Evolutionary conservation across 2,888 invertebrate genomes (phyloP).

Genomic region (Caenorhabditis macrosperma): DNA sequence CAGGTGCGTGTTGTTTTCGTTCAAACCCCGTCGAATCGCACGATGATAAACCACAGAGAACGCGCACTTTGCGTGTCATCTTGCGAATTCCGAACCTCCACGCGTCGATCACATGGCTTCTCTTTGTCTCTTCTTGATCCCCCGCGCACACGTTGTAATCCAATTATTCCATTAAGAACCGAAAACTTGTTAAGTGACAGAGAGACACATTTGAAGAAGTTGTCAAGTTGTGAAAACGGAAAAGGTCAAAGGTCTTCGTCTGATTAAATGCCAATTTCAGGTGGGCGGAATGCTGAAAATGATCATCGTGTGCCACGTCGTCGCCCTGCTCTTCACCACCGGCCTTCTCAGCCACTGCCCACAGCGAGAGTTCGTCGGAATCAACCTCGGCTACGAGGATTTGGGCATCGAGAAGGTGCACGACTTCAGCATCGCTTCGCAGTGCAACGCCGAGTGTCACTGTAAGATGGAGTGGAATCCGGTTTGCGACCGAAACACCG

Average conservation of each 20-base stretch:
- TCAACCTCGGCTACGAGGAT: slow-evolving; percentile 75
- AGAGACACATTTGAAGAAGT: neutral
- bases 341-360: slow-evolving; percentile 78
- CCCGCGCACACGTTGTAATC: slow-evolving; percentile 41
- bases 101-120: slow-evolving; percentile 41
- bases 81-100: neutral
- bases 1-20: slow-evolving; percentile 60
- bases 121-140: slow-evolving; percentile 30
- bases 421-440: slow-evolving; percentile 39
- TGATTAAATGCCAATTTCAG: slow-evolving; percentile 44
- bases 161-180: slow-evolving; percentile 51
- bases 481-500: slow-evolving; percentile 70
- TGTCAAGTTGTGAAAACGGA: neutral
- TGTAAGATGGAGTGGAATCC: slow-evolving; percentile 77
- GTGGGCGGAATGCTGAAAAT: slow-evolving; percentile 80
- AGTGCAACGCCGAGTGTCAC: slow-evolving; percentile 73
- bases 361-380: slow-evolving; percentile 77
- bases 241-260: slow-evolving; percentile 16
- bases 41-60: slow-evolving; percentile 6
- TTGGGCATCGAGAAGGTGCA: slow-evolving; percentile 56
- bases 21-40: neutral
- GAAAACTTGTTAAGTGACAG: slow-evolving; percentile 30
- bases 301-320: slow-evolving; percentile 77
- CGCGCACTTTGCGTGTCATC: neutral
- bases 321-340: slow-evolving; percentile 74